phyloP scores from a whole-genome alignment of 2,888 invertebrate species.

The Diarsia rubi region DNA sequence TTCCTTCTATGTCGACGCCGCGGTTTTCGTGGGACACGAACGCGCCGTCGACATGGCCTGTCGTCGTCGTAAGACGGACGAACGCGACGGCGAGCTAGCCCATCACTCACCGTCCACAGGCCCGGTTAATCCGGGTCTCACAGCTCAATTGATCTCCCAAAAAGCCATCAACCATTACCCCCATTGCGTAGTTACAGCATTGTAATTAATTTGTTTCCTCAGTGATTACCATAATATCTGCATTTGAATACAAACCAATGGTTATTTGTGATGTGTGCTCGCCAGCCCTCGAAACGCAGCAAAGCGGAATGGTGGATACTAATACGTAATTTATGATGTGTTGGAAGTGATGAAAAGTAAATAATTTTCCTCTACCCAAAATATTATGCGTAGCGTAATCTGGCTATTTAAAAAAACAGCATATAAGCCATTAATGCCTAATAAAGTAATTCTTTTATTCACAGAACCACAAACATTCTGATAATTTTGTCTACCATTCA shows the following conservation, averaged over 20 bases:
- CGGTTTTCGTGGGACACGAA: too few relatives aligned
- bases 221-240: constrained; percentile 28
- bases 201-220: constrained; percentile 25
- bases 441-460: too few relatives aligned
- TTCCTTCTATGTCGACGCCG: too few relatives aligned
- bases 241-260: constrained; percentile 8
- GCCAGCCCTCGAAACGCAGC: constrained; percentile 45
- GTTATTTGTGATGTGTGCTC: constrained; percentile 3
- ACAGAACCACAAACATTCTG: too few relatives aligned
- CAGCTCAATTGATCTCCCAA: constrained; percentile 2
- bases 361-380: not conserved
- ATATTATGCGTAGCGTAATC: not conserved
- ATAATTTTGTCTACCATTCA: too few relatives aligned
- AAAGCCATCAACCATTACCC: not conserved
- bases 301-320: constrained; percentile 25
- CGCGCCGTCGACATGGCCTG: too few relatives aligned
- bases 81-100: too few relatives aligned
- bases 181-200: constrained; percentile 17
- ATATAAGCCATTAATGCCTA: too few relatives aligned
- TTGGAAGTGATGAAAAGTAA: constrained; percentile 8
- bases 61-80: too few relatives aligned
- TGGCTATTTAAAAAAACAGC: too few relatives aligned
- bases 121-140: not conserved
- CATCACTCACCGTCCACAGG: too few relatives aligned
- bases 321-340: constrained; percentile 15